Conservation (phyloP, 2,797 vertebrate genomes). For the Acridotheres tristis region DNA sequence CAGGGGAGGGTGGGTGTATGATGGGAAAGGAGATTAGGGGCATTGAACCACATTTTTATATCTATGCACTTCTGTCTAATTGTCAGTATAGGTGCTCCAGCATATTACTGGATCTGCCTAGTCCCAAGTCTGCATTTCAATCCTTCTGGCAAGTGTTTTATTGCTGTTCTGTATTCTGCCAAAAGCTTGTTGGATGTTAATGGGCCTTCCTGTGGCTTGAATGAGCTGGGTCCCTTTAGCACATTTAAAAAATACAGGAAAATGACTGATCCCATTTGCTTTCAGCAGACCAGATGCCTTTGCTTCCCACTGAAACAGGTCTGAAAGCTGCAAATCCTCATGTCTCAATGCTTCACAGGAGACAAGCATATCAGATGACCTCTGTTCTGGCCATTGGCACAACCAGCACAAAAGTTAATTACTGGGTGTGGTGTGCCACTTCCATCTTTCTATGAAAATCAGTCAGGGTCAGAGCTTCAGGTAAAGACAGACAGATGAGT, state of each 20-base stretch:
- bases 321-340: slow-evolving; percentile 20
- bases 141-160: slow-evolving; percentile 11
- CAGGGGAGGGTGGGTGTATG: background rate
- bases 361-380: slow-evolving; percentile 39
- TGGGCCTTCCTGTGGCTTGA: slow-evolving; percentile 40
- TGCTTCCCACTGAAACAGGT: slow-evolving; percentile 42
- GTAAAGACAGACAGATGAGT: background rate
- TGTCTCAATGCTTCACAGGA: background rate
- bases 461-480: slow-evolving; percentile 14
- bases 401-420: slow-evolving; percentile 64
- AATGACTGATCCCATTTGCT: slow-evolving; percentile 48
- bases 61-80: background rate
- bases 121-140: background rate
- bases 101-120: background rate
- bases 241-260: slow-evolving; percentile 42
- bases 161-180: slow-evolving; percentile 11
- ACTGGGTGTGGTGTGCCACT: background rate
- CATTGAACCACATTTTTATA: background rate
- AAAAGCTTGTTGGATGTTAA: slow-evolving; percentile 47
- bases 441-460: slow-evolving; percentile 61
- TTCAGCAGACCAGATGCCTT: background rate
- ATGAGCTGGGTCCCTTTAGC: slow-evolving; percentile 30
- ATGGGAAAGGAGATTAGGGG: background rate
- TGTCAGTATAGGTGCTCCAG: background rate
- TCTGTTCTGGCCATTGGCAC: slow-evolving; percentile 57